Evolutionary conservation across 2,888 invertebrate genomes (phyloP), one percentile per base, ranked within the genome.

Genomic region (Aleiodes testaceus): DNA sequence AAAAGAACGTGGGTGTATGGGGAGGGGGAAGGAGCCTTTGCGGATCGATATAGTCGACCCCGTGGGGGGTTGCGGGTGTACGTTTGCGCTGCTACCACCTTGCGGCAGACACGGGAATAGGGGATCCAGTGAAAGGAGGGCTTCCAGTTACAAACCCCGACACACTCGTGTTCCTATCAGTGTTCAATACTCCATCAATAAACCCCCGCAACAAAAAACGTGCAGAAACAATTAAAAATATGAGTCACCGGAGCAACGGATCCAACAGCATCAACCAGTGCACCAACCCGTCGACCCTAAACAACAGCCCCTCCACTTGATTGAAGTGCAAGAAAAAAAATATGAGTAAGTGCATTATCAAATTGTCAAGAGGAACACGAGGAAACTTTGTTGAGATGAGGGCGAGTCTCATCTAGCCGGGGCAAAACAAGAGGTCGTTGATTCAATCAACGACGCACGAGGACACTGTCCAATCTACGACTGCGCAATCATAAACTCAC

Each of bases 1-100:
- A 65, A 65, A 63, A 12, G 20, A 20, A 66, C 26, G 44, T 20
- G 72, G 53, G 52, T 45, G 50, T 52, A 55, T 52, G 22, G 47
- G 22, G 47, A 22, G 70, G 63, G 18, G 42, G 36, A 11, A 16
- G 14, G 14, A 59, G 59, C 14, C 14, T 50, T 50, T 50, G 76
- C 72, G 69, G 69, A 50, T 85, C 85, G 86, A 85, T 85, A 85
- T 84, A 81, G 83, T 80, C 73, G 36, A 53, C 45, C n/a, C 18
- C 1, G 81, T 78, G 72, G 67, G 73, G 68, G 75, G 70, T 77
- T 70, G 68, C 12, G 55, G 55, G 49, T 16, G 16, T 20, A 18
- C 20, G 20, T 20, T 76, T 74, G 72, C 78, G 78, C 73, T 79
- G 75, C 78, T 81, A 81, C 85, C 84, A 80, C 83, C 85, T 79